These are phyloP conservation scores for Netelia inedita DNA, from an alignment of 2,888 invertebrate species.

Conservation along the genomic window DNA sequence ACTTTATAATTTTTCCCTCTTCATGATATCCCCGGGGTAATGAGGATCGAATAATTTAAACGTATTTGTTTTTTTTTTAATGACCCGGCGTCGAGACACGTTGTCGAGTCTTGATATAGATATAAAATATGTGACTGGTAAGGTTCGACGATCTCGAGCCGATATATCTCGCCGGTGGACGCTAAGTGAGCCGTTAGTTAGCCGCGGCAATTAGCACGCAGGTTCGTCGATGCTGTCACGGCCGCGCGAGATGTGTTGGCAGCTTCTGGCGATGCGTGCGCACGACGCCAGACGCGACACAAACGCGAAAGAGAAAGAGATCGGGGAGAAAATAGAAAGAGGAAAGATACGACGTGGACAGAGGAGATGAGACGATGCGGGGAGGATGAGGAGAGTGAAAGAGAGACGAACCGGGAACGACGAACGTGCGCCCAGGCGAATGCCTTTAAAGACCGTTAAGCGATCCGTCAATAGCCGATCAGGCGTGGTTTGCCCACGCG, in stretches of 20 bases:
- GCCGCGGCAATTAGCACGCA: conserved; percentile 80
- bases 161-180: conserved; percentile 62
- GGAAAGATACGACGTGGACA: conserved; percentile 5
- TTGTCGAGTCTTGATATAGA: not conserved
- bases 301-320: conserved; percentile 34
- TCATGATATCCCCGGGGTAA: too few species aligned
- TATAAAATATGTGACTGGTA: conserved; percentile 13
- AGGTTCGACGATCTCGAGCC: conserved; percentile 68
- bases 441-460: conserved; percentile 71
- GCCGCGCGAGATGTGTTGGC: conserved; percentile 49
- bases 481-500: conserved; percentile 67
- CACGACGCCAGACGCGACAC: conserved; percentile 35
- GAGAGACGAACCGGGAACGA: conserved; percentile 59
- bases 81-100: not conserved
- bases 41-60: too few species aligned
- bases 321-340: conserved; percentile 22
- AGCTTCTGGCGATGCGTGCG: conserved; percentile 39
- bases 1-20: too few species aligned
- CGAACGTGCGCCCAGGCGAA: conserved; percentile 68
- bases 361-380: not conserved
- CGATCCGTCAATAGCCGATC: conserved; percentile 73
- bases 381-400: conserved; percentile 11
- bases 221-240: conserved; percentile 59
- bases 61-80: too few species aligned
- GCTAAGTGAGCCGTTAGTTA: conserved; percentile 82